Percentiles rank a stretch among this genome's conserved stretches.
phyloP scores from a whole-genome alignment of 2,888 invertebrate genomes.

The Himalopsyche japonica region DNA sequence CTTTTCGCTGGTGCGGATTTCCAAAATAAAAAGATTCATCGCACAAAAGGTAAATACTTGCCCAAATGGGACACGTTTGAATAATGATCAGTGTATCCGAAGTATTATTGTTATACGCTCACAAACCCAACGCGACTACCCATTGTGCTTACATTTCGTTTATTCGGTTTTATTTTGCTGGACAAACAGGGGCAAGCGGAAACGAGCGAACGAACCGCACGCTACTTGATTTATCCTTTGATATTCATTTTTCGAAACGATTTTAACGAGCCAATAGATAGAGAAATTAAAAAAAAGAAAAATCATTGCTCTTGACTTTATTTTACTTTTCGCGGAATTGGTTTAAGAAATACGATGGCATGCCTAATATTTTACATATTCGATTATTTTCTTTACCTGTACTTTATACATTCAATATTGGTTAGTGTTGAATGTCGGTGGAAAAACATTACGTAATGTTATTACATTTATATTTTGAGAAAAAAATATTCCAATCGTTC shows the following conservation, averaged over 20 bases:
- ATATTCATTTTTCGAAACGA: conserved; percentile 20
- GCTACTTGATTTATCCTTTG: conserved; percentile 33
- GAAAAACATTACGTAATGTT: no score
- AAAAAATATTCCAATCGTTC: no score
- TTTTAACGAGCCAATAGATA: conserved; percentile 21
- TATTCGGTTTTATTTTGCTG: conserved; percentile 22
- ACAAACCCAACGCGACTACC: not conserved
- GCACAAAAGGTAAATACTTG: conserved; percentile 30
- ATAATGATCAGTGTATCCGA: conserved; percentile 32
- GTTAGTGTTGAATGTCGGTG: no score
- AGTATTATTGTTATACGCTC: conserved; percentile 5
- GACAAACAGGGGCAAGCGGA: conserved; percentile 16
- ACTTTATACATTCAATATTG: no score
- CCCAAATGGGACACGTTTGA: conserved; percentile 31
- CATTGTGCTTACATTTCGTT: conserved; percentile 30
- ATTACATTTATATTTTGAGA: no score
- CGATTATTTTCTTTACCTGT: not conserved
- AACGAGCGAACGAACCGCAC: conserved; percentile 15
- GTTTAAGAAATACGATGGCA: not conserved
- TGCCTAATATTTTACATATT: not conserved
- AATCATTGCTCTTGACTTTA: not conserved
- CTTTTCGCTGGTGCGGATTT: not conserved
- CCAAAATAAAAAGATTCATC: conserved; percentile 22
- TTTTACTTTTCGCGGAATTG: not conserved
- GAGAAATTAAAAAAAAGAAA: not conserved